Percentiles rank a stretch among this genome's conserved stretches.
phyloP scores from a whole-genome alignment of 2,113 vertebrate species.

The Ornithorhynchus anatinus region DNA sequence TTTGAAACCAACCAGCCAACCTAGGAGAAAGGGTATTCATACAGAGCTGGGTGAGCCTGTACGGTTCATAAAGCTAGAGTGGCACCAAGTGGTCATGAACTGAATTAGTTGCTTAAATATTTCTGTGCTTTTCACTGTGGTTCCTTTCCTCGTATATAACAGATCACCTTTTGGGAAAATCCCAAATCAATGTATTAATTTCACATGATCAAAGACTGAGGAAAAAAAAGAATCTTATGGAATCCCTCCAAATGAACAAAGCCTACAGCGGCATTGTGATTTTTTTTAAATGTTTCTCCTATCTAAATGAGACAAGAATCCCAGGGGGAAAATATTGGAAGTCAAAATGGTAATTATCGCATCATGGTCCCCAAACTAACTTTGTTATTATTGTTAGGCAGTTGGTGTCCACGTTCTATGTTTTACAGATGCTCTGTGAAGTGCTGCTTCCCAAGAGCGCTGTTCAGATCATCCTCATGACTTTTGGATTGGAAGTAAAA shows the following conservation, averaged over 20 bases:
- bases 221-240: accelerated
- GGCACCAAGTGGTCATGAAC: constrained; percentile 71
- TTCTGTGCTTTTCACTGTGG: background rate
- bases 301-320: no score
- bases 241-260: background rate
- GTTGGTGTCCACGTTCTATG: no score
- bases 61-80: constrained; percentile 68
- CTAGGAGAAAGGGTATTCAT: background rate
- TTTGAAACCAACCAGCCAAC: constrained; percentile 46
- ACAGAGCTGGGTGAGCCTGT: background rate
- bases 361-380: no score
- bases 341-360: no score
- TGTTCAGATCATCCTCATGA: no score
- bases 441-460: no score
- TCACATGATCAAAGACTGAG: background rate
- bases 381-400: no score
- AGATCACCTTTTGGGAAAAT: background rate
- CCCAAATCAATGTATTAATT: background rate
- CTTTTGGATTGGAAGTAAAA: no score
- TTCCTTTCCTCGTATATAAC: background rate
- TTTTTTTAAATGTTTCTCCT: no score
- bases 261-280: no score
- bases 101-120: constrained; percentile 29
- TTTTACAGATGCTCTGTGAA: no score
- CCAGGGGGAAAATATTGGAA: no score